phyloP scores from a whole-genome alignment of 2,113 vertebrate species.

The Esox niger region DNA sequence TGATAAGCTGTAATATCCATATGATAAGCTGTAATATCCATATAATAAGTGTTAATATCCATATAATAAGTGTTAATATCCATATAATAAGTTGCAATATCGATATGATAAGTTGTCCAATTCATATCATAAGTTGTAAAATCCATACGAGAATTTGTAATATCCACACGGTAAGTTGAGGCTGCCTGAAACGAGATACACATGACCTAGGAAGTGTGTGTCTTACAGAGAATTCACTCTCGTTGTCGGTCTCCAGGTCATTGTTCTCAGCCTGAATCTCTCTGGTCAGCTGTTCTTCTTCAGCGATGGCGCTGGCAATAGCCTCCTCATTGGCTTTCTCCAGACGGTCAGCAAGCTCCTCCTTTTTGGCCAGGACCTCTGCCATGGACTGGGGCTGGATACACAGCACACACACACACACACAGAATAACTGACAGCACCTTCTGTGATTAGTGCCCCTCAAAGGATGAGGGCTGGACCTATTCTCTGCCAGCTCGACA shows the following conservation, averaged over 20 bases:
- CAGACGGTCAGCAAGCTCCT: constrained; percentile 93
- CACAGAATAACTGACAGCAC: constrained; percentile 33
- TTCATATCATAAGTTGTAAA: no score
- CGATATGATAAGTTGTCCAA: no score
- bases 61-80: no score
- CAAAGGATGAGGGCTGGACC: no score
- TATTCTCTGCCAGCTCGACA: no score
- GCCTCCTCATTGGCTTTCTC: constrained; percentile 98
- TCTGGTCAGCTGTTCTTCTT: constrained; percentile 94
- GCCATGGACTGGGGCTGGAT: constrained; percentile 89
- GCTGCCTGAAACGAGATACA: no score
- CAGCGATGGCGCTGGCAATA: constrained; percentile 96
- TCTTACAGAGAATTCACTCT: constrained; percentile 92
- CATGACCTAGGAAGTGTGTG: neutral
- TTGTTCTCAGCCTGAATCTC: constrained; percentile 97
- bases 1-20: no score
- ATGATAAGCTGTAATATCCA: no score
- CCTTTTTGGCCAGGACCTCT: constrained; percentile 96
- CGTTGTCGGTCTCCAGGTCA: constrained; percentile 90
- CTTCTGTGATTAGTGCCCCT: neutral
- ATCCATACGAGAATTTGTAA: no score
- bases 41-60: no score
- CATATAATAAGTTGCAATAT: no score
- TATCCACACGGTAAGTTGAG: no score
- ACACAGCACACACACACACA: constrained; percentile 40